Conservation (phyloP, 30 jellyfish, hydroid and myxozoan genomes). For the Hydra vulgaris region DNA sequence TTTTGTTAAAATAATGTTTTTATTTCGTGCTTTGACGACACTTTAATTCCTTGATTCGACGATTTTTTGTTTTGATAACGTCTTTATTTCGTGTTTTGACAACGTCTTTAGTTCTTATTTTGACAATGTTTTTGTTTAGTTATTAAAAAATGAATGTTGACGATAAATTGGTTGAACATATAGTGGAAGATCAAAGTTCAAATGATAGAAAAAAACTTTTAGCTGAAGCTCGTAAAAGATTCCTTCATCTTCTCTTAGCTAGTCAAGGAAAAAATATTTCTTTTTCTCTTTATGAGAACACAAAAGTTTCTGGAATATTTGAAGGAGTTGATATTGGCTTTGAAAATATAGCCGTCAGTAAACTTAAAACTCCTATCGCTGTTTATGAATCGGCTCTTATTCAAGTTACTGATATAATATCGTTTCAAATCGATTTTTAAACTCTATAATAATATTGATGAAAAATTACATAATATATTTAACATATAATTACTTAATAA, state of each 20-base stretch:
- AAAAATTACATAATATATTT: no score
- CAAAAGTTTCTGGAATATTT: conserved; percentile 10
- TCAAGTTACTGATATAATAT: conserved; percentile 11
- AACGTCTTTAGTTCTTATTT: background rate
- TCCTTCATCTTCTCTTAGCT: conserved; percentile 16
- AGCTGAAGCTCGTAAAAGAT: conserved; percentile 5
- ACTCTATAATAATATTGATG: background rate
- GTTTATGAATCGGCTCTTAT: conserved; percentile 26
- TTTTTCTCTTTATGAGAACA: conserved; percentile 13
- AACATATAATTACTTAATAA: no score
- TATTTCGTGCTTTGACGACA: no score
- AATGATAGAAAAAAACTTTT: no score
- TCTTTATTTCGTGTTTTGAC: background rate
- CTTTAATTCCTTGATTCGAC: no score
- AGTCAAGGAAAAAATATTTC: background rate
- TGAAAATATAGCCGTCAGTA: conserved; percentile 18
- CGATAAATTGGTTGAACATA: background rate
- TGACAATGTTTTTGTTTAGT: background rate
- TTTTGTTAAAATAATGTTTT: no score
- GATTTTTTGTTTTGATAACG: no score
- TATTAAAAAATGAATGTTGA: background rate
- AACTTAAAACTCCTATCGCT: conserved; percentile 23
- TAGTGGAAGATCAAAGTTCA: background rate
- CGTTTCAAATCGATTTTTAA: background rate
- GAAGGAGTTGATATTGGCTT: conserved; percentile 20